phyloP scores from a whole-genome alignment of 1,140 invertebrate species.

The Oncopodura yosiiana region DNA sequence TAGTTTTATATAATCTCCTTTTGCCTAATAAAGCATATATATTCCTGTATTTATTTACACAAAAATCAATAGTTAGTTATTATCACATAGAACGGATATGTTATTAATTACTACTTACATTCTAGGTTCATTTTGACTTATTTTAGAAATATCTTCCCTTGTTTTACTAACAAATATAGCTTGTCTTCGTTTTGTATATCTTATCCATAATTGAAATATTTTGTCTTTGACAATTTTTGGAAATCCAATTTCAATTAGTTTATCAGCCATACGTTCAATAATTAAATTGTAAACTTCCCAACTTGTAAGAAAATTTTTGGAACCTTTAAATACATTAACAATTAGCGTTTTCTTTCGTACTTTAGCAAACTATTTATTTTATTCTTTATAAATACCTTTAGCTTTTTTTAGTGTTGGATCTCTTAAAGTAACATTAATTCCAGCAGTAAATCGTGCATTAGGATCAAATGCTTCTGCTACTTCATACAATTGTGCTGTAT shows the following conservation, averaged over 20 bases:
- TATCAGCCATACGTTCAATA: slow-evolving; percentile 50
- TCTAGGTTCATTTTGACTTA: too few relatives aligned
- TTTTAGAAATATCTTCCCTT: too few relatives aligned
- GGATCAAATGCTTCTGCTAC: slow-evolving; percentile 3
- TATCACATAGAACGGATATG: too few relatives aligned
- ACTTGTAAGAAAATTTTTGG: slow-evolving; percentile 45
- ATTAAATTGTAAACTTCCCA: slow-evolving; percentile 59
- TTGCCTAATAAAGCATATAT: too few relatives aligned
- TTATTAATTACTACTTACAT: too few relatives aligned
- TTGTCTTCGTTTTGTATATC: slow-evolving; percentile 50
- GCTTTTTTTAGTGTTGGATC: slow-evolving; percentile 31
- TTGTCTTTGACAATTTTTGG: slow-evolving; percentile 47
- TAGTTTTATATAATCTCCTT: too few relatives aligned
- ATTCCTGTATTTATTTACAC: too few relatives aligned
- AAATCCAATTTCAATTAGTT: slow-evolving; percentile 48
- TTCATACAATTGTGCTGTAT: slow-evolving; percentile 6
- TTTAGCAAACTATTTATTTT: neutral
- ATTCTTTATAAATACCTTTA: slow-evolving; percentile 1
- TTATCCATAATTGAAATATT: slow-evolving; percentile 53
- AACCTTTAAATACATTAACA: slow-evolving; percentile 13
- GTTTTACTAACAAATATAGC: slow-evolving; percentile 47
- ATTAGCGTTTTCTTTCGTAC: slow-evolving; percentile 18
- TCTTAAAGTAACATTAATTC: slow-evolving; percentile 38
- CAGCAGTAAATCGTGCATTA: slow-evolving; percentile 35
- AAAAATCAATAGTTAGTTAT: too few relatives aligned